Evolutionary conservation across 2,888 invertebrate genomes (phyloP), one percentile per base, ranked within the genome.

Genomic region (Incurvaria masculella): DNA sequence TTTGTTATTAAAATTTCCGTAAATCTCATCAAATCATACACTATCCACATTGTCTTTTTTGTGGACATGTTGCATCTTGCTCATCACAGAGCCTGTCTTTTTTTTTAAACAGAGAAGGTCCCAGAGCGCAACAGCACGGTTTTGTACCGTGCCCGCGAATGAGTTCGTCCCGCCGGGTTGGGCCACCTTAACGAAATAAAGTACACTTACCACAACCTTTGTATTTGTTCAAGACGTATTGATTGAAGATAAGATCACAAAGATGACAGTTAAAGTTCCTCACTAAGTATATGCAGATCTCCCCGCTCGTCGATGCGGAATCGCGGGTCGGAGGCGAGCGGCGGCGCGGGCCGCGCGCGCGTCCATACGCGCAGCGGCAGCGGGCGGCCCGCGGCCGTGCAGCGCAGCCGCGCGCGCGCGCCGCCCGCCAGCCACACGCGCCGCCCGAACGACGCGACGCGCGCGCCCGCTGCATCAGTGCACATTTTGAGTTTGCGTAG

Each of bases 391-490:
- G 83, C 84, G 17, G 85, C 84, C 17, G 82, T 67, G 63, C 93
- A 93, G 6, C 86, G 81, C 27, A 93, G 63, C 20, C 80, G 69
- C 47, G 85, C 79, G 21, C 81, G 78, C 0, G 78, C 71, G 44
- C 88, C 87, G 51, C 83, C 82, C 0, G 84, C 80, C 41, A 81
- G 82, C 20, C 81, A 78, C 44, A 89, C 59, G 11, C 81, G 69
- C 51, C 87, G 86, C 1, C 91, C 88, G 66, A 94, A 94, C 27
- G 91, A 91, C 14, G 89, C 88, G 26, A 94, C 87, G 59, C 87
- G 82, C 1, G 93, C 92, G 26, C 91, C 88, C 2, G 90, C 93
- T 90, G 23, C 23, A 4, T 6, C 23, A n/a, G n/a, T n/a, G n/a
- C n/a, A n/a, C n/a, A n/a, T n/a, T n/a, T n/a, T n/a, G n/a, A n/a